phyloP scores from a whole-genome alignment of 2,113 vertebrate genomes.

The Okapia johnstoni region DNA sequence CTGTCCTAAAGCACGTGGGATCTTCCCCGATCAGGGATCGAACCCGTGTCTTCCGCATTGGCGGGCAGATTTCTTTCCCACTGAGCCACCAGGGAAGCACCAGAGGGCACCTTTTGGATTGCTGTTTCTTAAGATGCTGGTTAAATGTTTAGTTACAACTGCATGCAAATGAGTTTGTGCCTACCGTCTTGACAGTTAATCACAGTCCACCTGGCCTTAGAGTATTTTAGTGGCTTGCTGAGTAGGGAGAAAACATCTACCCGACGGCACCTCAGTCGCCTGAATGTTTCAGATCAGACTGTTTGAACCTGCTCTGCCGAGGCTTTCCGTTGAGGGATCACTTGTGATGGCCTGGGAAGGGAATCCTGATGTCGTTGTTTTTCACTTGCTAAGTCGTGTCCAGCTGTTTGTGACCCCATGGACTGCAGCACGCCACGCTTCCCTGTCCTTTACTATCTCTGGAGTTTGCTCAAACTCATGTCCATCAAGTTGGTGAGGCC shows the following conservation, averaged over 20 bases:
- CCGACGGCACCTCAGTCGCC: not conserved
- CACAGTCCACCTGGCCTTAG: fast-evolving
- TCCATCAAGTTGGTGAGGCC: not conserved
- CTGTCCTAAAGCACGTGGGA: no score
- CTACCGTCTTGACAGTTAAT: not conserved
- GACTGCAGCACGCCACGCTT: fast-evolving
- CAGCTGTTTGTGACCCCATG: not conserved
- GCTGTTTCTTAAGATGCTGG: not conserved
- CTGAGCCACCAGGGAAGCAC: not conserved
- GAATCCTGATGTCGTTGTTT: fast-evolving
- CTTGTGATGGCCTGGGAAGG: fast-evolving
- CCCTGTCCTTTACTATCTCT: not conserved
- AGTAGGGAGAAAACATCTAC: not conserved
- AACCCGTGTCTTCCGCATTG: not conserved
- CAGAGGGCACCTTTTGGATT: not conserved
- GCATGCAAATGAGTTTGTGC: not conserved
- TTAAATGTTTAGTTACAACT: not conserved
- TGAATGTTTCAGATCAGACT: not conserved
- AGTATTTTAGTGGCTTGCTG: not conserved
- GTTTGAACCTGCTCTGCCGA: not conserved
- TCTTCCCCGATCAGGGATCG: not conserved
- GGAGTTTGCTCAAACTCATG: not conserved
- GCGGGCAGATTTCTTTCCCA: not conserved
- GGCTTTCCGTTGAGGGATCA: not conserved
- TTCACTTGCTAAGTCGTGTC: not conserved